Conservation (phyloP, 2,888 invertebrate genomes). For the Athripsodes cinereus region DNA sequence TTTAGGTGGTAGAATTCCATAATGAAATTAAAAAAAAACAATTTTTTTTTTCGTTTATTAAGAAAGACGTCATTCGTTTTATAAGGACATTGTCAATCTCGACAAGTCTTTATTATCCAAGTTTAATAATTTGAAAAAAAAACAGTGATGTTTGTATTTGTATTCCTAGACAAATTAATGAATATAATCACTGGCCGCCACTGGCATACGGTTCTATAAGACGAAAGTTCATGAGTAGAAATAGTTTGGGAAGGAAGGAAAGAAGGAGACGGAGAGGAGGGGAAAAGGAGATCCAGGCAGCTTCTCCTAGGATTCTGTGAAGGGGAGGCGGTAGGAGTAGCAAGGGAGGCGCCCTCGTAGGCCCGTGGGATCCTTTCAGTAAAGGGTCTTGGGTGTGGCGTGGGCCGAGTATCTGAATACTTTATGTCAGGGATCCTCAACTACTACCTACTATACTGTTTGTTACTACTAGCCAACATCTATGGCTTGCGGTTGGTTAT, state of each 20-base stretch:
- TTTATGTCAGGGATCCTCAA: constrained; percentile 6
- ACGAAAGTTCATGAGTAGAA: constrained; percentile 13
- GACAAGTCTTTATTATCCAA: too few species aligned
- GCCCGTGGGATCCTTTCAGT: constrained; percentile 17
- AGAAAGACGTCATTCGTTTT: too few species aligned
- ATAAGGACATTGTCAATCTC: too few species aligned
- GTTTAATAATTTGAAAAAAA: too few species aligned
- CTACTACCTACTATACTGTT: too few species aligned
- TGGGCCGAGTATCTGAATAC: constrained; percentile 10
- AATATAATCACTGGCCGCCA: neutral
- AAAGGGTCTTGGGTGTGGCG: constrained; percentile 17
- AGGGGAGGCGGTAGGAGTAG: neutral
- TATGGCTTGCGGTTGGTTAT: too few species aligned
- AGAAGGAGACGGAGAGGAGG: neutral
- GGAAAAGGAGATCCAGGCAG: neutral
- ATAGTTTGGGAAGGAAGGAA: neutral
- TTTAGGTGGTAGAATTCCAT: too few species aligned
- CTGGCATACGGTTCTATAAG: constrained; percentile 8
- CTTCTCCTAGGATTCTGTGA: constrained; percentile 3
- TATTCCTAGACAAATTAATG: neutral
- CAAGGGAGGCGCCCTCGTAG: neutral
- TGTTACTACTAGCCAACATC: too few species aligned
- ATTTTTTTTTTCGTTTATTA: too few species aligned
- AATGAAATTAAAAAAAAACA: too few species aligned
- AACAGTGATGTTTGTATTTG: too few species aligned